phyloP scores from a whole-genome alignment of 2,888 invertebrate species.

The Psylliodes chrysocephalus region DNA sequence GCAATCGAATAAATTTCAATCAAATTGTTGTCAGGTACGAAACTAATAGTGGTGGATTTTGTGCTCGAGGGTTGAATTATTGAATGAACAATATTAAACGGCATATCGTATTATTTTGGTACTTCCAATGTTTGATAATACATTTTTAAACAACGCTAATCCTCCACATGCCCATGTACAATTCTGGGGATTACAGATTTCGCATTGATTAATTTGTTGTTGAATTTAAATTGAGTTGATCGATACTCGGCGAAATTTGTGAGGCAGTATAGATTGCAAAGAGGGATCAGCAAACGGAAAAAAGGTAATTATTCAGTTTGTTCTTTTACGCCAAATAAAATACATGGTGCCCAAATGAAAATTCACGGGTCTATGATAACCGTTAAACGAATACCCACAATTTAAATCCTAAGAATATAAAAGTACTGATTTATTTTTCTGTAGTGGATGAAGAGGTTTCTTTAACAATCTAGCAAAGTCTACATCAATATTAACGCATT shows the following conservation, averaged over 20 bases:
- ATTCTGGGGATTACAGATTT: slow-evolving; percentile 33
- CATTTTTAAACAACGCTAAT: slow-evolving; percentile 43
- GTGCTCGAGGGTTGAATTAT: slow-evolving; percentile 24
- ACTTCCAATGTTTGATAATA: slow-evolving; percentile 36
- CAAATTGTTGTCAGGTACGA: slow-evolving; percentile 17
- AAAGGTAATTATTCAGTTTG: no score
- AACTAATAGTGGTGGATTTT: slow-evolving; percentile 16
- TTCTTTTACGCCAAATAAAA: no score
- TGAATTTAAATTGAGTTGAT: slow-evolving; percentile 37
- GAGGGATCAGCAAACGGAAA: no score
- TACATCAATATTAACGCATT: no score
- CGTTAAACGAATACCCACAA: no score
- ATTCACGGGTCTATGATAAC: no score
- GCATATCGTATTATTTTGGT: slow-evolving; percentile 34
- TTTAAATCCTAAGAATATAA: no score
- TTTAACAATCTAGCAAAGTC: no score
- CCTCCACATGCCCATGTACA: slow-evolving; percentile 38
- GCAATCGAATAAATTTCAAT: slow-evolving; percentile 18
- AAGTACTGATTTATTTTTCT: no score
- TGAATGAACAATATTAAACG: slow-evolving; percentile 19
- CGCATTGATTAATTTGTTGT: slow-evolving; percentile 40
- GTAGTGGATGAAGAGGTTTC: no score
- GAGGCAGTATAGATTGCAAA: neutral
- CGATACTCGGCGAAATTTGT: slow-evolving; percentile 20
- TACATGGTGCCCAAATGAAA: no score